Evolutionary conservation across 2,888 invertebrate genomes (phyloP).

Genomic region (Trypoxylon attenuatum): DNA sequence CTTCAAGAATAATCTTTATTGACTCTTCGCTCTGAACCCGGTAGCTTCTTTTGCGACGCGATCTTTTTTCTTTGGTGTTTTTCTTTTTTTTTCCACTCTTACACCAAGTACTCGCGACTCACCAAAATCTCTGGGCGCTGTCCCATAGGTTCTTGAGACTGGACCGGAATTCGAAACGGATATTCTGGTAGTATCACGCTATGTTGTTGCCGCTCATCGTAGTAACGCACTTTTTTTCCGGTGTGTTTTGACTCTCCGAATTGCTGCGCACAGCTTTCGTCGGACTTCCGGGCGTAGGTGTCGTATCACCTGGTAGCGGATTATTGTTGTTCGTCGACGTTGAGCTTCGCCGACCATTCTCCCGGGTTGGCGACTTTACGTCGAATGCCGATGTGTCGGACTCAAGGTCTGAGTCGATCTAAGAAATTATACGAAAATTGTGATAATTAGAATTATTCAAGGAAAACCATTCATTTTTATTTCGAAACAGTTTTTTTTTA

Average conservation of each 20-base stretch:
- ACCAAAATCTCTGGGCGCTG: slow-evolving; percentile 69
- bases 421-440: too few species aligned
- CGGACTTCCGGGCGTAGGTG: slow-evolving; percentile 72
- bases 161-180: slow-evolving; percentile 70
- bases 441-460: too few species aligned
- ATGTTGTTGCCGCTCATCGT: slow-evolving; percentile 78
- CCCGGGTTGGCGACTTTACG: slow-evolving; percentile 76
- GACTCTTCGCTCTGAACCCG: background rate
- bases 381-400: slow-evolving; percentile 80
- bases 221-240: slow-evolving; percentile 77
- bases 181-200: slow-evolving; percentile 76
- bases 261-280: slow-evolving; percentile 76
- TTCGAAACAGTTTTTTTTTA: too few species aligned
- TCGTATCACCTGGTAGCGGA: slow-evolving; percentile 71
- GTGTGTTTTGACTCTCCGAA: slow-evolving; percentile 77
- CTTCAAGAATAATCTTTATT: background rate
- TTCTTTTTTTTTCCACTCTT: too few species aligned
- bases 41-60: too few species aligned
- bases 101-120: slow-evolving; percentile 23
- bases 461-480: too few species aligned
- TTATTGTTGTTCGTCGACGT: slow-evolving; percentile 77
- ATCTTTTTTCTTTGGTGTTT: too few species aligned
- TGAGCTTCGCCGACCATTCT: slow-evolving; percentile 74
- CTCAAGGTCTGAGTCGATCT: slow-evolving; percentile 80
- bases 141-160: slow-evolving; percentile 68